These are phyloP conservation scores for Lepidothrix coronata DNA, from an alignment of 2,113 vertebrate species.

Conservation along the genomic window DNA sequence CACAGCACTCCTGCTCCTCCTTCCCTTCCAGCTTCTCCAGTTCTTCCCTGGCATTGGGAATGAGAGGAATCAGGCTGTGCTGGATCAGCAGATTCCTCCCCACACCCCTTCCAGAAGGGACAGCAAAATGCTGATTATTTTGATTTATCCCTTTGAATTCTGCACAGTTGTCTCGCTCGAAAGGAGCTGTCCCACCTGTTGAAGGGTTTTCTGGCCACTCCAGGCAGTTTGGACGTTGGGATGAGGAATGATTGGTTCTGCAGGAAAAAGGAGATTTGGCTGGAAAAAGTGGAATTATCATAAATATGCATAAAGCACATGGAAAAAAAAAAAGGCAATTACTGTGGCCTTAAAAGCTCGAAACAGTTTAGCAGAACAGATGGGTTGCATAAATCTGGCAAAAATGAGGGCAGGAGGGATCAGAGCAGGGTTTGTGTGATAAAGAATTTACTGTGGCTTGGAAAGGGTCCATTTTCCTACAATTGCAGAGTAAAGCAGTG, in stretches of 20 bases:
- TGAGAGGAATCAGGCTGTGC: neutral
- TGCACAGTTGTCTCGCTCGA: fast-evolving
- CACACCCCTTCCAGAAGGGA: neutral
- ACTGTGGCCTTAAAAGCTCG: neutral
- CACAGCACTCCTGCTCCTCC: neutral
- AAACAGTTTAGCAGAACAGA: conserved; percentile 36
- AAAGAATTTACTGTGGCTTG: neutral
- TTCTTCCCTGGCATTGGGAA: neutral
- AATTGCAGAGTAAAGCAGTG: neutral
- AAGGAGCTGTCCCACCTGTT: neutral
- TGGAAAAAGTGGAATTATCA: neutral
- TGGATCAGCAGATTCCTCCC: neutral
- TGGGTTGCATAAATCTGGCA: conserved; percentile 22
- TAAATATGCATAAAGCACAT: neutral
- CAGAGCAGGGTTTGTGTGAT: neutral
- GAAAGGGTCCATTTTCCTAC: neutral
- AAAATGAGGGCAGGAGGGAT: neutral
- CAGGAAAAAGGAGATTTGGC: neutral
- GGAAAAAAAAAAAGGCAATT: neutral
- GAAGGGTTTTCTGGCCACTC: neutral
- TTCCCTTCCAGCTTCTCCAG: neutral
- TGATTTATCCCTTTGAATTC: neutral
- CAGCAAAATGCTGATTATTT: neutral
- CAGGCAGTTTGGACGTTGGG: neutral
- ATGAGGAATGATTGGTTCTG: neutral